phyloP scores from a whole-genome alignment of 2,888 invertebrate genomes.

The Metalampra italica region DNA sequence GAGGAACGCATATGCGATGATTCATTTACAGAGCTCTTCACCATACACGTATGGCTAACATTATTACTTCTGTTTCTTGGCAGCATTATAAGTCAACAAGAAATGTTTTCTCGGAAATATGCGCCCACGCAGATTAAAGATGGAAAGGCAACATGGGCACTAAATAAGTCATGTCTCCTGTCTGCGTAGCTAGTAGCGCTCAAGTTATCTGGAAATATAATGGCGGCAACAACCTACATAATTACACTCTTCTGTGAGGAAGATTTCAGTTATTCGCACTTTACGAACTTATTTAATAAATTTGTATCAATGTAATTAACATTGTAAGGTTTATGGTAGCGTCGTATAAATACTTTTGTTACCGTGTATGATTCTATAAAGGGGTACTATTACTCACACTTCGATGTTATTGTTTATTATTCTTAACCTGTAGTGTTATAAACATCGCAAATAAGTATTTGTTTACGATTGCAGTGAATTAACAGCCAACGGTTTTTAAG shows the following conservation, averaged over 20 bases:
- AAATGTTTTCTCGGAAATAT: slow-evolving; percentile 76
- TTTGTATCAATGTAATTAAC: slow-evolving; percentile 14
- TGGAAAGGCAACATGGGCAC: slow-evolving; percentile 72
- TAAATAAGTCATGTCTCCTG: slow-evolving; percentile 72
- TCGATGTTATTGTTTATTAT: slow-evolving; percentile 28
- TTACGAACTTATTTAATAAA: slow-evolving; percentile 15
- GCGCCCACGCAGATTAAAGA: slow-evolving; percentile 75
- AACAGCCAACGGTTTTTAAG: slow-evolving; percentile 17
- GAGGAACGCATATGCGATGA: slow-evolving; percentile 75
- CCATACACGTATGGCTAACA: slow-evolving; percentile 71
- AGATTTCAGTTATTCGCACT: slow-evolving; percentile 34
- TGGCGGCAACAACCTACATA: slow-evolving; percentile 36
- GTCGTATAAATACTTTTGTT: slow-evolving; percentile 14
- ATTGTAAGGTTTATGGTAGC: slow-evolving; percentile 12
- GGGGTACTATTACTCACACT: slow-evolving; percentile 41
- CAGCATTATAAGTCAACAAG: slow-evolving; percentile 70
- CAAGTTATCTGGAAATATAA: slow-evolving; percentile 48
- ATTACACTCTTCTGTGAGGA: slow-evolving; percentile 13
- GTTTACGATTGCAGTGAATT: slow-evolving; percentile 15
- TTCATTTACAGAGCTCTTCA: slow-evolving; percentile 74
- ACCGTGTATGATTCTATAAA: slow-evolving; percentile 25
- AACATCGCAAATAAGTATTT: slow-evolving; percentile 18
- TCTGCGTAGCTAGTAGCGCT: slow-evolving; percentile 57
- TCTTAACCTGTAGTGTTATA: slow-evolving; percentile 20
- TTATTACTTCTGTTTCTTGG: slow-evolving; percentile 75